Evolutionary conservation across 2,888 invertebrate genomes (phyloP).

Genomic region (Latheticus oryzae): DNA sequence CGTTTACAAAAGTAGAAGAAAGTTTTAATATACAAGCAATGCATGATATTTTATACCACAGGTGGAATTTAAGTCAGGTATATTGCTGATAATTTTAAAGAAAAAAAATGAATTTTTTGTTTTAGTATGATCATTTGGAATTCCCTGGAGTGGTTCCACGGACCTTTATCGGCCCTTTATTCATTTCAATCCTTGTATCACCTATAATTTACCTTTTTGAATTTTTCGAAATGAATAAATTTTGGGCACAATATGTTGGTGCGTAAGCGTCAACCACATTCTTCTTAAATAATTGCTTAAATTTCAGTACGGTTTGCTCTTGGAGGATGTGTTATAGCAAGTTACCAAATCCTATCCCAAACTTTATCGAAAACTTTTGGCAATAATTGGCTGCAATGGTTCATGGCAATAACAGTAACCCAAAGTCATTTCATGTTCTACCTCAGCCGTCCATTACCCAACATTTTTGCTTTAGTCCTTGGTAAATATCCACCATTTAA

Average conservation of each 20-base stretch:
- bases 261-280: too few relatives aligned
- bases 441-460: constrained; percentile 92
- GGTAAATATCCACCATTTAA: constrained; percentile 77
- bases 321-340: constrained; percentile 78
- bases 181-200: constrained; percentile 80
- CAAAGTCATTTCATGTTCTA: constrained; percentile 99
- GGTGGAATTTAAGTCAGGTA: constrained; percentile 87
- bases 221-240: constrained; percentile 80
- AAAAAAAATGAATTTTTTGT: background rate
- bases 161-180: constrained; percentile 92
- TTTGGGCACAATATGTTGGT: constrained; percentile 91
- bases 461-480: constrained; percentile 91
- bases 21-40: constrained; percentile 99
- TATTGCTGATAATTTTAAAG: constrained; percentile 42
- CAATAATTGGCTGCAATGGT: constrained; percentile 82
- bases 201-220: constrained; percentile 80
- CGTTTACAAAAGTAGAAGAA: constrained; percentile 99
- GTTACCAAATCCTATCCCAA: constrained; percentile 80
- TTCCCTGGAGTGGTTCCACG: constrained; percentile 98
- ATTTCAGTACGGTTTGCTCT: constrained; percentile 83
- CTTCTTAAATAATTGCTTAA: constrained; percentile 19
- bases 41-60: constrained; percentile 94
- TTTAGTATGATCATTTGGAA: constrained; percentile 95
- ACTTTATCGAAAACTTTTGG: constrained; percentile 85
- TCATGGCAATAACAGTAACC: constrained; percentile 83